Percentiles rank a stretch among this genome's conserved stretches.
phyloP scores from a whole-genome alignment of 2,888 invertebrate species.

The Gnatocerus cornutus region DNA sequence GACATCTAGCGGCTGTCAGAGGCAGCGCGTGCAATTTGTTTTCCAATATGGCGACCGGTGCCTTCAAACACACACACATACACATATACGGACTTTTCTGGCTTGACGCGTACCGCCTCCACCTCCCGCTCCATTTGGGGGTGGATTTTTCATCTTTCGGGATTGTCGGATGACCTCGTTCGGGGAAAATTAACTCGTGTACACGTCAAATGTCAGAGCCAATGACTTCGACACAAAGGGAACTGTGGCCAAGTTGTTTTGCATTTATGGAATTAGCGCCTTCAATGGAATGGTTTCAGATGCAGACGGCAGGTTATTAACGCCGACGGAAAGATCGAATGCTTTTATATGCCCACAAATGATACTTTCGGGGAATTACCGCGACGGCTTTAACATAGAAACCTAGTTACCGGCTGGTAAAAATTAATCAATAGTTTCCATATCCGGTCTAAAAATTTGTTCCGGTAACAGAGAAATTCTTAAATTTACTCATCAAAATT shows the following conservation, averaged over 20 bases:
- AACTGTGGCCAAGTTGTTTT: constrained; percentile 32
- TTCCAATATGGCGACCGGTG: constrained; percentile 68
- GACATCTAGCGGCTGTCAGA: constrained; percentile 70
- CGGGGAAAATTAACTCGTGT: constrained; percentile 34
- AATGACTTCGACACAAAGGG: constrained; percentile 18
- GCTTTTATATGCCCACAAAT: not conserved
- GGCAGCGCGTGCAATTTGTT: constrained; percentile 69
- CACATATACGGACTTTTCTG: constrained; percentile 49
- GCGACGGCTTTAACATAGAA: not conserved
- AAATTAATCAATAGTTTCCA: too few relatives aligned
- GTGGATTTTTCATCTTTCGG: constrained; percentile 34
- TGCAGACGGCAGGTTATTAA: constrained; percentile 27
- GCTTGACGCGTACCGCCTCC: constrained; percentile 51
- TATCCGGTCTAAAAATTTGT: too few relatives aligned
- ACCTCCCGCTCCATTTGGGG: not conserved
- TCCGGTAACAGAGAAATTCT: too few relatives aligned
- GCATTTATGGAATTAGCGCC: constrained; percentile 29
- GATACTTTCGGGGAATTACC: not conserved
- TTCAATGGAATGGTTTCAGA: constrained; percentile 18
- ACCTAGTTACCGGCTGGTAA: too few relatives aligned
- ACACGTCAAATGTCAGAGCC: constrained; percentile 37
- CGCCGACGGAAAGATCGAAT: not conserved
- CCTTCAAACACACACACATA: constrained; percentile 66
- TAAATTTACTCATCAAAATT: too few relatives aligned
- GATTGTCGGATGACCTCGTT: constrained; percentile 26